Base-by-base conservation (phyloP, 2,888 invertebrate species). In the Pachydiplax longipennis region DNA sequence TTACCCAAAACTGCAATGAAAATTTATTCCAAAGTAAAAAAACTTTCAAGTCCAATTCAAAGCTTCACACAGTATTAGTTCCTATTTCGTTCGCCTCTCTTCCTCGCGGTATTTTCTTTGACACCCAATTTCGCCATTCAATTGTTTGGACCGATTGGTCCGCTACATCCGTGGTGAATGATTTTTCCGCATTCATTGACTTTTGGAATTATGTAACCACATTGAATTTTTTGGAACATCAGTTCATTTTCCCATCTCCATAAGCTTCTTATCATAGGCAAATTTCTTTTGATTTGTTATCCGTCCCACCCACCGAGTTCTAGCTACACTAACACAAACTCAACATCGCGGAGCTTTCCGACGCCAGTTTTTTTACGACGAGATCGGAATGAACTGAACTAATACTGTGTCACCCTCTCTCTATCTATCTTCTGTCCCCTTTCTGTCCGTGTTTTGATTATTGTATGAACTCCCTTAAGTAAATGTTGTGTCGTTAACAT, bases 51-150 rank as follows among this genome's bases (percentile, higher is more conserved):
- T 40, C 82, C 61, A 80, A 31, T 61, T 58, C 81, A 87, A 65
- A 90, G 90, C 82, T 48, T 53, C 90, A 61, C 91, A 81, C 91
- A 83, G 90, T 90, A 90, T 81, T 90, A 82, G 90, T 80, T 90
- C 83, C 80, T 25, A 31, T 87, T 87, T 87, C 61, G 87, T 87
- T 87, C 40, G 37, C 35, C 35, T 80, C 61, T 90, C 35, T 35
- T 80, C 40, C 40, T 80, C 73, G 31, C 73, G 73, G 25, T 25
- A 31, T 73, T 25, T 15, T 6, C 25, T 73, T 73, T 73, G 13
- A 73, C 13, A 73, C 31, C 22, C 65, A 6, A n/a, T 73, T 25
- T 5, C 25, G 10, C 73, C 25, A 25, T 25, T 25, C 73, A 5
- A 8, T 31, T 31, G 15, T 73, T 31, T 31, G 25, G 73, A 73